phyloP scores from a whole-genome alignment of 2,113 vertebrate species.

The Eulemur macaco region DNA sequence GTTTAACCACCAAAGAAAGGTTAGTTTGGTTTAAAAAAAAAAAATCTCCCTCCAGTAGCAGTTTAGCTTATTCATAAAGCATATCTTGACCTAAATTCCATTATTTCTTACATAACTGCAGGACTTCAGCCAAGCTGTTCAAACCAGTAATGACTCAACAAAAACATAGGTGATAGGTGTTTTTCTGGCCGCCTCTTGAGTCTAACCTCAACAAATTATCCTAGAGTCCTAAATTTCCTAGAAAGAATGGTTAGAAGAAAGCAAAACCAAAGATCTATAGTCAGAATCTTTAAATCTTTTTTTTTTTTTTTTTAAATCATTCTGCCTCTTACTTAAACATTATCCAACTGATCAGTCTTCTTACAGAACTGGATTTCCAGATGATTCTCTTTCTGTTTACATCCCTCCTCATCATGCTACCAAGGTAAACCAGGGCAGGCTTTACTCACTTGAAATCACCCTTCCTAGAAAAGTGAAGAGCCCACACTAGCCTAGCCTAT shows the following conservation, averaged over 20 bases:
- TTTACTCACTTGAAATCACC: neutral
- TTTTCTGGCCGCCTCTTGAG: neutral
- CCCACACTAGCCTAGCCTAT: neutral
- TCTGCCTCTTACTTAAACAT: neutral
- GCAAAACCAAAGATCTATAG: neutral
- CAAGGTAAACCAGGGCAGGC: neutral
- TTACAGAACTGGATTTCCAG: neutral
- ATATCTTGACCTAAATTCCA: neutral
- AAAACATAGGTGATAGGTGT: neutral
- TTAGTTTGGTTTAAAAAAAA: neutral
- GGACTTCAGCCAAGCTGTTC: neutral
- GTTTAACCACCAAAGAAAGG: neutral
- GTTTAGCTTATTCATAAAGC: neutral
- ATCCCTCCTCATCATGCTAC: neutral
- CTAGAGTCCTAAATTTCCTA: slow-evolving; percentile 11
- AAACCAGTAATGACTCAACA: neutral
- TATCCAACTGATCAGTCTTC: neutral
- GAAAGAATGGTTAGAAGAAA: neutral
- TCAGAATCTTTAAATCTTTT: neutral
- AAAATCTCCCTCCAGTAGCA: neutral
- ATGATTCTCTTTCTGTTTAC: neutral
- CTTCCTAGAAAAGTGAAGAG: neutral
- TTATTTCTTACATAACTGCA: neutral
- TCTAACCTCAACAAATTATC: neutral
- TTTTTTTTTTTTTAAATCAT: neutral